Conservation (phyloP, 2,113 vertebrate genomes). For the Nycticryphes semicollaris region DNA sequence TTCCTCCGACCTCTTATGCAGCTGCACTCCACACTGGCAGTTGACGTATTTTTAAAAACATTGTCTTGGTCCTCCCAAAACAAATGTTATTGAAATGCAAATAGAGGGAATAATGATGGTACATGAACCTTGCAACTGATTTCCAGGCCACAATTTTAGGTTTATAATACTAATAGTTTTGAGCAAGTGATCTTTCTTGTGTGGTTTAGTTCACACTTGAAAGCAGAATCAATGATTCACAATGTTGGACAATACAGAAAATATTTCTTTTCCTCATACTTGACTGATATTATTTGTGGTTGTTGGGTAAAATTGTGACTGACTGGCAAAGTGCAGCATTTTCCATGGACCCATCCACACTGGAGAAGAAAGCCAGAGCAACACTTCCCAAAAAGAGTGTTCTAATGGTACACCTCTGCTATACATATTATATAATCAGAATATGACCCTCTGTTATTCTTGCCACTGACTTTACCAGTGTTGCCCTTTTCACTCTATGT, state of each 20-base stretch:
- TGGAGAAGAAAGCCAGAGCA: neutral
- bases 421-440: neutral
- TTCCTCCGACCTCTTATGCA: neutral
- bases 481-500: neutral
- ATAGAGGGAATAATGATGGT: neutral
- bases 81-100: neutral
- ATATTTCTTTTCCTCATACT: neutral
- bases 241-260: neutral
- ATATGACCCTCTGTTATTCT: neutral
- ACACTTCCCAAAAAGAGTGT: neutral
- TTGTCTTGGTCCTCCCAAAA: neutral
- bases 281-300: neutral
- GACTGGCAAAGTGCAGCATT: neutral
- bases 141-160: neutral
- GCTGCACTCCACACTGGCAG: neutral
- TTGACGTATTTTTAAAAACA: neutral
- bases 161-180: neutral
- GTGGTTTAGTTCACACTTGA: neutral
- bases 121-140: neutral
- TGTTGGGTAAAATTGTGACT: neutral
- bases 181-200: neutral
- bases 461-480: neutral
- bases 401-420: neutral
- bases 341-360: neutral
- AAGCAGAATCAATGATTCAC: neutral